phyloP scores from a whole-genome alignment of 2,888 invertebrate species.

The Caenorhabditis sp. region DNA sequence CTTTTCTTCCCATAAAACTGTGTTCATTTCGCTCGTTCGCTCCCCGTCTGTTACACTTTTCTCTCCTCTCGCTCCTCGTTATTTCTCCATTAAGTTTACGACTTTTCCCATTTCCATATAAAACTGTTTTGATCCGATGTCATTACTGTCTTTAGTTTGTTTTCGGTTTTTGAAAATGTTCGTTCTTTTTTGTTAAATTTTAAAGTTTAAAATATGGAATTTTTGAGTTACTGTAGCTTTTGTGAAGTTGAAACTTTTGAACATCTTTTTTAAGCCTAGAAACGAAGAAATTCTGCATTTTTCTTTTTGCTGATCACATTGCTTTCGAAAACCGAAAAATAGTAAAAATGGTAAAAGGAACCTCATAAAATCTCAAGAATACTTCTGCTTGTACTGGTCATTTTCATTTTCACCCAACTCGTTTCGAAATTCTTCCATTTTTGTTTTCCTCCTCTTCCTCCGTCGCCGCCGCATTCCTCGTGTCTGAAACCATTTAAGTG shows the following conservation, averaged over 20 bases:
- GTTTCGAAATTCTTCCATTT: not conserved
- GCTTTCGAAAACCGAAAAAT: too few relatives aligned
- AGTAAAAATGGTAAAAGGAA: too few relatives aligned
- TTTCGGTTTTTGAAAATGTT: not conserved
- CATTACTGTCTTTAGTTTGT: constrained; percentile 58
- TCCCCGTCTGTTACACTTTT: not conserved
- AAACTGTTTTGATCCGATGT: constrained; percentile 13
- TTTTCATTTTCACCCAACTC: too few relatives aligned
- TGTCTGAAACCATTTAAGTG: not conserved
- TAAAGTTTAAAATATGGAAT: too few relatives aligned
- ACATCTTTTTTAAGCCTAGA: too few relatives aligned
- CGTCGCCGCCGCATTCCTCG: too few relatives aligned
- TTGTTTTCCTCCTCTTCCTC: not conserved
- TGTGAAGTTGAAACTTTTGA: too few relatives aligned
- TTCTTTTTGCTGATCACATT: too few relatives aligned
- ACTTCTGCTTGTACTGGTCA: not conserved
- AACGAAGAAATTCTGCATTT: too few relatives aligned
- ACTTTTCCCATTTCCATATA: constrained; percentile 40
- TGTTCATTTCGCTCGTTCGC: too few relatives aligned
- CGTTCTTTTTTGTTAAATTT: too few relatives aligned
- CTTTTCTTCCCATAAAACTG: not conserved
- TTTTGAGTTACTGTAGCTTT: too few relatives aligned
- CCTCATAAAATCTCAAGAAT: not conserved
- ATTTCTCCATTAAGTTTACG: constrained; percentile 20
- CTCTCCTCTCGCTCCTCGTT: constrained; percentile 16